These are phyloP conservation scores for Drosophila pectinifera DNA, from an alignment of 1,140 invertebrate species.

Conservation along the genomic window DNA sequence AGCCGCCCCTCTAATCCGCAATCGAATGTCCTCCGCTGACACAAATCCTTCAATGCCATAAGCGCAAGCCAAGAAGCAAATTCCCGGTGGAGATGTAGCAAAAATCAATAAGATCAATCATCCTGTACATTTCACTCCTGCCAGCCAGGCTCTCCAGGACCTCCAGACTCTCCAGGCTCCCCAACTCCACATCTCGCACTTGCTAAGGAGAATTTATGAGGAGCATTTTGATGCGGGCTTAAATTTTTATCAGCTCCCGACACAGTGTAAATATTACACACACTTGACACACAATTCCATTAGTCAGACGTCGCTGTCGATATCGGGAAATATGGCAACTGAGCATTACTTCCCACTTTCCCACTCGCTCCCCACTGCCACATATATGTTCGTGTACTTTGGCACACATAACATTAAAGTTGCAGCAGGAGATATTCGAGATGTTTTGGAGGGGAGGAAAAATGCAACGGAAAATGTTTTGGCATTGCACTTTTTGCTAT, in stretches of 20 bases:
- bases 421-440: slow-evolving; percentile 41
- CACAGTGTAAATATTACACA: slow-evolving; percentile 82
- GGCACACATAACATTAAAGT: slow-evolving; percentile 83
- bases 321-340: slow-evolving; percentile 76
- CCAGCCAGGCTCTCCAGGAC: background rate
- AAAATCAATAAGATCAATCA: slow-evolving; percentile 83
- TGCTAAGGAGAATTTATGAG: slow-evolving; percentile 70
- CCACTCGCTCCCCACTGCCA: background rate
- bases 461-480: slow-evolving; percentile 82
- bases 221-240: slow-evolving; percentile 67
- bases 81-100: slow-evolving; percentile 39
- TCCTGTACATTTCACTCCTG: slow-evolving; percentile 49
- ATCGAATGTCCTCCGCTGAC: slow-evolving; percentile 55
- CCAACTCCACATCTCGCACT: slow-evolving; percentile 6
- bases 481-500: slow-evolving; percentile 81
- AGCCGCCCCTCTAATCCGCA: slow-evolving; percentile 27
- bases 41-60: slow-evolving; percentile 69
- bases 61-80: slow-evolving; percentile 36
- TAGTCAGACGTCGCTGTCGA: slow-evolving; percentile 78
- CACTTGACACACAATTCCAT: slow-evolving; percentile 84
- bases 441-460: slow-evolving; percentile 10
- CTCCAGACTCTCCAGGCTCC: background rate
- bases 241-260: slow-evolving; percentile 84
- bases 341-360: slow-evolving; percentile 24
- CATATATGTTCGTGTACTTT: slow-evolving; percentile 28